Conservation (phyloP, 2,888 invertebrate genomes). For the Neocrepidodera transversa region DNA sequence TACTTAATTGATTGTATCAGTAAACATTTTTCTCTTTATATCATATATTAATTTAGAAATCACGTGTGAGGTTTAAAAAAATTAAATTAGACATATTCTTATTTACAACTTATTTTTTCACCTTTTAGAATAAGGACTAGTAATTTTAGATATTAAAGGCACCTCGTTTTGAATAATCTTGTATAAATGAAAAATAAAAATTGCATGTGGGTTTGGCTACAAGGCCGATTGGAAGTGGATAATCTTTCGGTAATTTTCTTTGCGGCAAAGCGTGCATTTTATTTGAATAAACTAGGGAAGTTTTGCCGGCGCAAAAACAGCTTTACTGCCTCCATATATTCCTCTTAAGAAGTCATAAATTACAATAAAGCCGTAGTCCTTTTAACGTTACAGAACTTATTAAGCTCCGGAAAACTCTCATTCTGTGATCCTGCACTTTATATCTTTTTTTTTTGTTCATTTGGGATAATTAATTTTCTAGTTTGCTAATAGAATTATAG, state of each 20-base stretch:
- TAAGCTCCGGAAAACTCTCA: slow-evolving; percentile 25
- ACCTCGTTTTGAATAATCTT: no score
- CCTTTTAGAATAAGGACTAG: no score
- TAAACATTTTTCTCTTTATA: no score
- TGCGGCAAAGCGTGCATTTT: slow-evolving; percentile 33
- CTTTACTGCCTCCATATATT: slow-evolving; percentile 42
- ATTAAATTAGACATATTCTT: no score
- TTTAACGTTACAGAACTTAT: slow-evolving; percentile 38
- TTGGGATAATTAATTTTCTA: slow-evolving; percentile 12
- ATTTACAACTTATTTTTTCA: no score
- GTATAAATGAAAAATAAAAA: no score
- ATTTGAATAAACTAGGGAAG: slow-evolving; percentile 43
- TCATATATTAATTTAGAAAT: no score
- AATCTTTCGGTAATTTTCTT: slow-evolving; percentile 22
- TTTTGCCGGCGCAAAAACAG: slow-evolving; percentile 36
- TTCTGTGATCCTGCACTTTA: slow-evolving; percentile 9
- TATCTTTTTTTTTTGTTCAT: slow-evolving; percentile 7
- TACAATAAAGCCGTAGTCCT: slow-evolving; percentile 39
- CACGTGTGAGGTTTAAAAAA: no score
- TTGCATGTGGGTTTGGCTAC: background rate
- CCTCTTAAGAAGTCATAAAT: slow-evolving; percentile 43
- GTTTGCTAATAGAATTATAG: background rate
- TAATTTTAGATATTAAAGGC: no score
- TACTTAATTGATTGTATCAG: no score
- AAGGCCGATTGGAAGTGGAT: background rate